phyloP scores from a whole-genome alignment of 2,888 invertebrate genomes.

The Priapulus caudatus region DNA sequence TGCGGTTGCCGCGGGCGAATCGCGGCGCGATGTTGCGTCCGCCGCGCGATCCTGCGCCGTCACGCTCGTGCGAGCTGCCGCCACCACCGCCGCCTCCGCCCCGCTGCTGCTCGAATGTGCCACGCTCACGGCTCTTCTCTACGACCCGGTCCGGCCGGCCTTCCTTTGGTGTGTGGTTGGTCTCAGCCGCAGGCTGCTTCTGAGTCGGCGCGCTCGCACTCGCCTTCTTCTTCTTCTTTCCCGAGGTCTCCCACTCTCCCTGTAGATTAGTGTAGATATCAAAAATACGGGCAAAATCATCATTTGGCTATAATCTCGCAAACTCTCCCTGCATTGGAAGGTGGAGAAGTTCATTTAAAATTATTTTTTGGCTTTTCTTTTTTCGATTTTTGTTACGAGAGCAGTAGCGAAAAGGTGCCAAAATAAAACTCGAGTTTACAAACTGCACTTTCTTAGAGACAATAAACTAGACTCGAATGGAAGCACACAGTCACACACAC shows the following conservation, averaged over 20 bases:
- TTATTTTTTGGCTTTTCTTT: no score
- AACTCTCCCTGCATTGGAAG: no score
- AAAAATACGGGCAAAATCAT: conserved; percentile 7
- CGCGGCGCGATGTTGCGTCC: not conserved
- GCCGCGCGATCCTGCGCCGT: conserved; percentile 16
- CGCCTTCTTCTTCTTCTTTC: conserved; percentile 72
- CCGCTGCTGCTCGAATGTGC: conserved; percentile 18
- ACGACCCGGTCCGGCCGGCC: conserved; percentile 15
- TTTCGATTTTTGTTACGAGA: no score
- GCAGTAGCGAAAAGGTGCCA: no score
- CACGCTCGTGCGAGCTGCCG: conserved; percentile 24
- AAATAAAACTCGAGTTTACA: no score
- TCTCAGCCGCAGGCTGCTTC: conserved; percentile 22
- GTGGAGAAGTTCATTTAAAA: no score
- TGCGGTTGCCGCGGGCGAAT: not conserved
- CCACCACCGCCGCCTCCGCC: conserved; percentile 7
- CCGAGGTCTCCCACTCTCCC: conserved; percentile 72
- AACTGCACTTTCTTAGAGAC: no score
- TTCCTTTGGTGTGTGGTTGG: conserved; percentile 19
- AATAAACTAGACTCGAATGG: no score
- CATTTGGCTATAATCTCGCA: conserved; percentile 5
- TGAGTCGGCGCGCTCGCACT: conserved; percentile 39
- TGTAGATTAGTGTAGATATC: conserved; percentile 30
- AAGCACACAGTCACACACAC: no score
- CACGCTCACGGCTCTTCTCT: not conserved